Conservation (phyloP, 2,797 vertebrate species). For the Spinibarbus caldwelli region DNA sequence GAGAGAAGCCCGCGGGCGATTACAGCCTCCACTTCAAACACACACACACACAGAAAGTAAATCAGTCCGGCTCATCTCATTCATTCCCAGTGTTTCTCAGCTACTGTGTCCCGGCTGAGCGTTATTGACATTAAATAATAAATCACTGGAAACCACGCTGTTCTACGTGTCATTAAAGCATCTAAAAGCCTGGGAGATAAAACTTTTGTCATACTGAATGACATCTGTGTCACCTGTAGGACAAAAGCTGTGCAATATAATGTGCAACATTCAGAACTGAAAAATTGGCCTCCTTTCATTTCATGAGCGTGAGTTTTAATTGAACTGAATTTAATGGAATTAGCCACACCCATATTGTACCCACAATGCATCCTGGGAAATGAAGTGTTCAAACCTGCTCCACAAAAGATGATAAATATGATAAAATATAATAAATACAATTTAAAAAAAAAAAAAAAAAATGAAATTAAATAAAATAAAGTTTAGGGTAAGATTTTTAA, state of each 20-base stretch:
- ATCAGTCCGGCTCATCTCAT: not conserved
- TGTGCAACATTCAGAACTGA: not conserved
- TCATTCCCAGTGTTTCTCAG: not conserved
- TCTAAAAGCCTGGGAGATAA: not conserved
- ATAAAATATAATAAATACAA: too few species aligned
- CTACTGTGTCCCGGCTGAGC: not conserved
- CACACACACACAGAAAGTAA: conserved; percentile 52
- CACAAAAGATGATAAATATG: not conserved
- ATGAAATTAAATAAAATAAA: too few species aligned
- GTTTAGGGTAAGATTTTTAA: too few species aligned
- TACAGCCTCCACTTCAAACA: conserved; percentile 87
- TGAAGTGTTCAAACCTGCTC: not conserved
- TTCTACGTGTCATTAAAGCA: not conserved
- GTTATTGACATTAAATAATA: not conserved
- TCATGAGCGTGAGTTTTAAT: not conserved
- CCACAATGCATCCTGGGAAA: not conserved
- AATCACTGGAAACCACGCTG: not conserved
- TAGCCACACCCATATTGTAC: not conserved
- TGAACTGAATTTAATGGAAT: not conserved
- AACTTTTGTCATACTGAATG: not conserved
- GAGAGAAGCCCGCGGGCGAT: conserved; percentile 83
- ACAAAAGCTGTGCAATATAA: not conserved
- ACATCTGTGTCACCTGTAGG: not conserved
- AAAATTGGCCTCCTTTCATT: not conserved
- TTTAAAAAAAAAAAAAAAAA: too few species aligned